Evolutionary conservation across 2,797 vertebrate genomes (phyloP), one percentile per base, ranked within the genome.

Genomic region (Rhincodon typus): DNA sequence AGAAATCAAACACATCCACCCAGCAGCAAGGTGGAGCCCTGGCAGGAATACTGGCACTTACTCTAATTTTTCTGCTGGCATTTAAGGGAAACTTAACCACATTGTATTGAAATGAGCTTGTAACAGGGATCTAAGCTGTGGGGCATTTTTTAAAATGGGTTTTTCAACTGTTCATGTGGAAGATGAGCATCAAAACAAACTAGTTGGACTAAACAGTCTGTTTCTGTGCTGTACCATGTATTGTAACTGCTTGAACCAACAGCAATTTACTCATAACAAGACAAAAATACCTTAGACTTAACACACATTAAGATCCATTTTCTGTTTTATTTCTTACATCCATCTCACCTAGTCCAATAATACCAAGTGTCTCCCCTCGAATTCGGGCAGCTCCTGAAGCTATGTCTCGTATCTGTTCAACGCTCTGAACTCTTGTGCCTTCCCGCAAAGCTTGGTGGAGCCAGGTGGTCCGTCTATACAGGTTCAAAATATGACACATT

Each of bases 381-480:
- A 99, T 99, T 96, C 99, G 98, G 34, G 99, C 99, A 0, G 99
- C 99, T 96, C 99, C 99, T 0, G 99, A 99, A 0, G 99, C 99
- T 96, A 99, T 99, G 96, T 99, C 99, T 12, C 99, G 98, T n/a
- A 99, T 99, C 98, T 99, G 99, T 96, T 99, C 99, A 0, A 99
- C 99, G 0, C 99, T 99, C 97, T 99, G 99, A 95, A 99, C 99
- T 53, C 99, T 97, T 0, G 99, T 99, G 97, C 99, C 99, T 96
- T 99, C 99, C 62, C 99, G 97, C 96, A 99, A 98, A 1, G 99
- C 99, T 98, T 99, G 98, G 97, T 99, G 99, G 72, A 99, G 98
- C 99, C 99, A 99, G 93, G 99, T 99, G 96, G 98, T 99, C 96
- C 99, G 98, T 97, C 99, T 98, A 97, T 99, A 99, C 96, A 99